These are phyloP conservation scores for Lepetodrilus schrolli DNA, from an alignment of 2,888 invertebrate genomes.

Conservation along the genomic window DNA sequence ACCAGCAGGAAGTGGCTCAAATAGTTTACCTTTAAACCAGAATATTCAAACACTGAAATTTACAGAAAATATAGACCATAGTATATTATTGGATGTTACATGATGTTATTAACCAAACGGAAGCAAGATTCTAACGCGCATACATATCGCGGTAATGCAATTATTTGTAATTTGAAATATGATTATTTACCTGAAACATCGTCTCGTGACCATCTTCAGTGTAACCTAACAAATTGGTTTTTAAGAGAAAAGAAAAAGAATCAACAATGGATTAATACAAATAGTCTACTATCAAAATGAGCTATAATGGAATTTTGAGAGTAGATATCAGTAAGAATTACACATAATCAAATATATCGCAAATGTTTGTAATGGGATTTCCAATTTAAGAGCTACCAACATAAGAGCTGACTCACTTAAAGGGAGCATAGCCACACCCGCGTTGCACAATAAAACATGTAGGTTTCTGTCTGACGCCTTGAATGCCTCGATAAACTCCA, in stretches of 20 bases:
- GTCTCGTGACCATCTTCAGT: slow-evolving; percentile 34
- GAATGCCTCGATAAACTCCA: slow-evolving; percentile 54
- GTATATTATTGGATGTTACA: neutral
- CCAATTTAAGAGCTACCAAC: too few relatives aligned
- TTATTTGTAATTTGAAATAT: slow-evolving; percentile 49
- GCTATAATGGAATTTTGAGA: too few relatives aligned
- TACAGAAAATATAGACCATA: neutral
- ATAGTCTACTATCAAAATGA: too few relatives aligned
- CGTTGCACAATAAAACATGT: slow-evolving; percentile 57
- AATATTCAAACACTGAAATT: too few relatives aligned
- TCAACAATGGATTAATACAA: too few relatives aligned
- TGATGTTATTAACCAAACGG: too few relatives aligned
- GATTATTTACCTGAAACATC: slow-evolving; percentile 49
- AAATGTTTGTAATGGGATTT: too few relatives aligned
- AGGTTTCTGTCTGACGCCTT: slow-evolving; percentile 46
- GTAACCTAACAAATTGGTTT: slow-evolving; percentile 1
- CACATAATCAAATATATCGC: too few relatives aligned
- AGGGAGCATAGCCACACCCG: slow-evolving; percentile 47
- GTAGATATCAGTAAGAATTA: too few relatives aligned
- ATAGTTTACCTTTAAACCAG: slow-evolving; percentile 50
- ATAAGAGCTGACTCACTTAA: slow-evolving; percentile 41
- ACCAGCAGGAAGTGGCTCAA: slow-evolving; percentile 57
- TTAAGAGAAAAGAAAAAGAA: too few relatives aligned
- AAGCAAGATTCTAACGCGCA: too few relatives aligned
- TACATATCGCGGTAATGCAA: slow-evolving; percentile 55